Conservation (phyloP, 92 coral and sea anemone species). For the Metridium senile region DNA sequence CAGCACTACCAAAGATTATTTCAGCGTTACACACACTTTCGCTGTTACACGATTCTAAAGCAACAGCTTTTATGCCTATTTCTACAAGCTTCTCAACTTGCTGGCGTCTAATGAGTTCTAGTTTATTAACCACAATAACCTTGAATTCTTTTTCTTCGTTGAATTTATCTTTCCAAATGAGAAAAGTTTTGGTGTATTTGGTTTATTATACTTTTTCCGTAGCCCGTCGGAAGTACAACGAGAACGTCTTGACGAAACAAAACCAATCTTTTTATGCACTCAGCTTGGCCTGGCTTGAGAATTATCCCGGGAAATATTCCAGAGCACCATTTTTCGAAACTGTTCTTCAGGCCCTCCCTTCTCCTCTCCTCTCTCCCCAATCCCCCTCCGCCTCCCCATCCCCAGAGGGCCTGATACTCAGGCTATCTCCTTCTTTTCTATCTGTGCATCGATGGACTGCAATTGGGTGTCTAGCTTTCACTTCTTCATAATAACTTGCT, state of each 20-base stretch:
- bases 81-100: slow-evolving; percentile 39
- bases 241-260: slow-evolving; percentile 44
- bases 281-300: slow-evolving; percentile 46
- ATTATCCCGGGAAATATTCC: slow-evolving; percentile 30
- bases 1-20: slow-evolving; percentile 28
- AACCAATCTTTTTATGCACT: slow-evolving; percentile 47
- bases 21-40: background rate
- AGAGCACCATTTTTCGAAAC: background rate
- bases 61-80: slow-evolving; percentile 38
- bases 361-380: too few species aligned
- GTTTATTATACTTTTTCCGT: slow-evolving; percentile 32
- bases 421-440: too few species aligned
- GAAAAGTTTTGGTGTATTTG: slow-evolving; percentile 51
- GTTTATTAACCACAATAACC: slow-evolving; percentile 55
- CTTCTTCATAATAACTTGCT: too few species aligned
- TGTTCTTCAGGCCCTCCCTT: too few species aligned
- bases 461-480: too few species aligned
- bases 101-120: slow-evolving; percentile 48
- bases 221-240: slow-evolving; percentile 51
- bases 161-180: slow-evolving; percentile 6
- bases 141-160: slow-evolving; percentile 20
- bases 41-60: slow-evolving; percentile 12
- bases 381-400: too few species aligned
- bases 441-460: too few species aligned
- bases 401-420: too few species aligned